These are phyloP conservation scores for Aldabrachelys gigantea DNA, from an alignment of 2,113 vertebrate species.

Conservation along the genomic window DNA sequence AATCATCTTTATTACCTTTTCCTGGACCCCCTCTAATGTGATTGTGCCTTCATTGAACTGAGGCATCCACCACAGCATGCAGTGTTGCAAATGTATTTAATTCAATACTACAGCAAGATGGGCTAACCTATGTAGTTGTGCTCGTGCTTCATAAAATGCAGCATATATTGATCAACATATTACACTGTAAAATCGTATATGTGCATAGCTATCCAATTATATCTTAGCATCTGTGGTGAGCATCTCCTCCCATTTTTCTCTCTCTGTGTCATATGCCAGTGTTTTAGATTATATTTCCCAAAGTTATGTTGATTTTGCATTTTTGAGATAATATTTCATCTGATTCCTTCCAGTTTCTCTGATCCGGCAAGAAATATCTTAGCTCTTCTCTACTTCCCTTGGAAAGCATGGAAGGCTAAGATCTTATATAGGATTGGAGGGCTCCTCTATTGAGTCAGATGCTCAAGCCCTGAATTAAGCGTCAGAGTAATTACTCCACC, in stretches of 20 bases:
- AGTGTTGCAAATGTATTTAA: background rate
- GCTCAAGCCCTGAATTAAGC: background rate
- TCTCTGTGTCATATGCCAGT: background rate
- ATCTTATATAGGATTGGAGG: background rate
- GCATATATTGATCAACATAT: background rate
- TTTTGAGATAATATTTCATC: background rate
- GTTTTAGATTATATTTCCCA: background rate
- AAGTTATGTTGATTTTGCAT: background rate
- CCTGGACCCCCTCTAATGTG: background rate
- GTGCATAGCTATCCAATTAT: background rate
- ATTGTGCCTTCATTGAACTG: background rate
- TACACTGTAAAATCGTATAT: background rate
- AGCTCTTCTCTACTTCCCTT: background rate
- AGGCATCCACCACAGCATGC: background rate
- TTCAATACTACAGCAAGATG: background rate
- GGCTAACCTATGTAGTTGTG: background rate
- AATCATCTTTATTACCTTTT: background rate
- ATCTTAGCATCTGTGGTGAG: background rate
- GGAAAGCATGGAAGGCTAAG: background rate
- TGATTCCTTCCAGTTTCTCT: background rate
- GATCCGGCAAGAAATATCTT: background rate
- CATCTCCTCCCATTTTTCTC: background rate
- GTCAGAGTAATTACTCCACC: background rate
- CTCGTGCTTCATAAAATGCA: background rate
- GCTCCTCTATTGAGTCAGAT: background rate